Evolutionary conservation across 2,888 invertebrate species (phyloP).

Genomic region (Helleia helle): DNA sequence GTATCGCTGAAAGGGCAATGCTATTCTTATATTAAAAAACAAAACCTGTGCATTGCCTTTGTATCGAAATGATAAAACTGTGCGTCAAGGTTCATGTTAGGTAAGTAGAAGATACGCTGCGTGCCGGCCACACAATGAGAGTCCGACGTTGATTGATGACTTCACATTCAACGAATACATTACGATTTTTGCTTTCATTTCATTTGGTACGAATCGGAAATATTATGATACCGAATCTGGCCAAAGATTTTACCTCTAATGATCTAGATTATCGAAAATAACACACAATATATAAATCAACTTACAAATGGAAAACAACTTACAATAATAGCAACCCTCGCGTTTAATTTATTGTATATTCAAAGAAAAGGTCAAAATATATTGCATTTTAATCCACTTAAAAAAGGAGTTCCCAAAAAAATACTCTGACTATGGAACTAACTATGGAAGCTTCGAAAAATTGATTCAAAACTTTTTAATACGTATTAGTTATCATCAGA

Average conservation of each 20-base stretch:
- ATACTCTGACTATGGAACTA: too few relatives aligned
- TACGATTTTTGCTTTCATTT: conserved; percentile 72
- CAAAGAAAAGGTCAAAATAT: too few relatives aligned
- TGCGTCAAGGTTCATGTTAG: conserved; percentile 36
- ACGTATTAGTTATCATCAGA: too few relatives aligned
- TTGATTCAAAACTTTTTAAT: too few relatives aligned
- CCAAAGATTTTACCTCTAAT: conserved; percentile 17
- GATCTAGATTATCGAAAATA: conserved; percentile 16
- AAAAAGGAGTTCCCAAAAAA: too few relatives aligned
- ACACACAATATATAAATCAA: too few relatives aligned
- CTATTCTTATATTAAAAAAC: conserved; percentile 23
- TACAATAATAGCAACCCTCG: too few relatives aligned
- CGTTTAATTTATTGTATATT: too few relatives aligned
- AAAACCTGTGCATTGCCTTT: conserved; percentile 35
- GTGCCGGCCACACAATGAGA: conserved; percentile 70
- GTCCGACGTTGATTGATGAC: conserved; percentile 68
- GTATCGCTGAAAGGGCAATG: conserved; percentile 9
- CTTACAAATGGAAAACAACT: too few relatives aligned
- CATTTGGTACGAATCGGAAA: conserved; percentile 69
- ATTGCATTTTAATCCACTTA: too few relatives aligned
- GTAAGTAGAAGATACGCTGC: conserved; percentile 35
- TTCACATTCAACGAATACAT: conserved; percentile 69
- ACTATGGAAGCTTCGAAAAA: too few relatives aligned
- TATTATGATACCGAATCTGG: conserved; percentile 65
- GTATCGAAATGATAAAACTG: conserved; percentile 51